Conservation (phyloP, 1,140 invertebrate genomes). For the Ephestia elutella region DNA sequence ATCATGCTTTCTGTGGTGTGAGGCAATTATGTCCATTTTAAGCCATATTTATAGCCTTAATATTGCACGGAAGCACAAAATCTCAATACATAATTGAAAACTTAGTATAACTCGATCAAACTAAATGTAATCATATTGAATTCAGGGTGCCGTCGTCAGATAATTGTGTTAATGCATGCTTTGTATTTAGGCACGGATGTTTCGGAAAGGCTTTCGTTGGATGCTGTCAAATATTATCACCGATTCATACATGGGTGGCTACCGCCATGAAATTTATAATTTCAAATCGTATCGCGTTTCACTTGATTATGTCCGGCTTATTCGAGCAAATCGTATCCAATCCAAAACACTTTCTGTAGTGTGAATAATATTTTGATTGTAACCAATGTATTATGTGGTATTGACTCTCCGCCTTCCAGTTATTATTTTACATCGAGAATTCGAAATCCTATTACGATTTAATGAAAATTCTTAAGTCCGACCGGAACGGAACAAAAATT, state of each 20-base stretch:
- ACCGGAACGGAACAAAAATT: slow-evolving; percentile 26
- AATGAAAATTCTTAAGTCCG: slow-evolving; percentile 2
- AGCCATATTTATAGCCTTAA: too few relatives aligned
- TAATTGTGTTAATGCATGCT: slow-evolving; percentile 1
- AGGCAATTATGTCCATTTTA: too few relatives aligned
- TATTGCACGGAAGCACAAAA: too few relatives aligned
- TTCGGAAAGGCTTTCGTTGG: background rate
- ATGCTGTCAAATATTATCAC: slow-evolving; percentile 34
- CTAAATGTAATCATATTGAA: background rate
- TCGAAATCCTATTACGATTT: background rate
- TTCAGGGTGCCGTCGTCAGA: background rate
- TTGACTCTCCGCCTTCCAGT: background rate
- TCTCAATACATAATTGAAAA: too few relatives aligned
- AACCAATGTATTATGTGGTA: slow-evolving; percentile 9
- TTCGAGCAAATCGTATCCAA: slow-evolving; percentile 19
- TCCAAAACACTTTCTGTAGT: slow-evolving; percentile 14
- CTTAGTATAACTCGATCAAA: too few relatives aligned
- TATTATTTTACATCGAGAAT: slow-evolving; percentile 6
- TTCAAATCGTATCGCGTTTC: slow-evolving; percentile 25
- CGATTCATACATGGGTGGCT: slow-evolving; percentile 18
- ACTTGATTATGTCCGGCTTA: slow-evolving; percentile 22
- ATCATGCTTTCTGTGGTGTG: too few relatives aligned
- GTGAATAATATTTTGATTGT: slow-evolving; percentile 25
- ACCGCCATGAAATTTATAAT: slow-evolving; percentile 59
- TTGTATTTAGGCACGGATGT: slow-evolving; percentile 4